These are phyloP conservation scores for Condylura cristata DNA, from an alignment of 2,113 vertebrate species.

Conservation along the genomic window DNA sequence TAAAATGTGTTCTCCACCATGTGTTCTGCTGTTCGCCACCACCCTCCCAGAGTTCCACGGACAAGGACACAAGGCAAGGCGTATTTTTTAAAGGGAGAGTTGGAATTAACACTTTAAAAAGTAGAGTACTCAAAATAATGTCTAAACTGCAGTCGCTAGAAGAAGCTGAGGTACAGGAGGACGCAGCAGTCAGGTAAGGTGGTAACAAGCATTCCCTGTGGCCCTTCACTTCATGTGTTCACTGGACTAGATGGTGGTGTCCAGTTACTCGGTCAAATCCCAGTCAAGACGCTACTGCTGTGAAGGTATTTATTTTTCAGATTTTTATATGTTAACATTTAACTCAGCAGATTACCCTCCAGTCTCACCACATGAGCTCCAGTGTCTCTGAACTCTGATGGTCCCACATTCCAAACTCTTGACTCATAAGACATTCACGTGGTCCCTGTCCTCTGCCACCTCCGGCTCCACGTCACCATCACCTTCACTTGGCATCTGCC, in stretches of 20 bases:
- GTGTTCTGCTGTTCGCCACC: not conserved
- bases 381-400: not conserved
- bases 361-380: not conserved
- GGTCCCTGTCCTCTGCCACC: not conserved
- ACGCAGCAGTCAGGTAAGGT: not conserved
- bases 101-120: not conserved
- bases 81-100: not conserved
- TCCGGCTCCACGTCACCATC: not conserved
- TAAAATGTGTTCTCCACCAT: not conserved
- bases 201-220: not conserved
- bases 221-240: not conserved
- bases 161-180: not conserved
- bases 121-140: not conserved
- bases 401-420: no score
- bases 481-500: not conserved
- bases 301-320: not conserved
- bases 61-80: not conserved
- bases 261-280: not conserved
- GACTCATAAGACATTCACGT: not conserved
- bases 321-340: not conserved
- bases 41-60: not conserved
- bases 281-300: not conserved
- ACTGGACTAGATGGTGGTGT: not conserved
- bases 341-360: not conserved
- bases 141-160: not conserved